Conservation (phyloP, 2,888 invertebrate genomes). For the Drosophila antonietae region DNA sequence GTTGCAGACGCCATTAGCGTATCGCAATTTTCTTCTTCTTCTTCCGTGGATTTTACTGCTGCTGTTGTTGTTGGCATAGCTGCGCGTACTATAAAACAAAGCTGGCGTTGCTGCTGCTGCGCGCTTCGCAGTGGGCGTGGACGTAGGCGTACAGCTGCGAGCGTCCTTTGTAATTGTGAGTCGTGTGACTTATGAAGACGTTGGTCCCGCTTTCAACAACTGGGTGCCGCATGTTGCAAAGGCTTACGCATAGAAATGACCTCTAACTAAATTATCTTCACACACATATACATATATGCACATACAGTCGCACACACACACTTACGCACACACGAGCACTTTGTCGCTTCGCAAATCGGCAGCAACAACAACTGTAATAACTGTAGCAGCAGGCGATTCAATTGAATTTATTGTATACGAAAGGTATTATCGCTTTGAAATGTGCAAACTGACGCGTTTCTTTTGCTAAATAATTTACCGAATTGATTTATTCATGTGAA, state of each 20-base stretch:
- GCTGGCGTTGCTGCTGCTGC: constrained; percentile 28
- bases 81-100: constrained; percentile 68
- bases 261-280: constrained; percentile 63
- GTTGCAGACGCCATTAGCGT: constrained; percentile 61
- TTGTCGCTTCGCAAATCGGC: constrained; percentile 54
- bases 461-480: constrained; percentile 23
- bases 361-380: constrained; percentile 42
- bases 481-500: constrained; percentile 24
- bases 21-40: constrained; percentile 62
- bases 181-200: constrained; percentile 30
- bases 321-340: constrained; percentile 38
- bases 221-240: constrained; percentile 71
- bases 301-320: constrained; percentile 18
- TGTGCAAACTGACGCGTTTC: constrained; percentile 47
- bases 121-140: constrained; percentile 43
- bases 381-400: constrained; percentile 1
- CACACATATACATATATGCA: constrained; percentile 27
- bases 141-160: constrained; percentile 50
- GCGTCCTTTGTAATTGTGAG: constrained; percentile 57
- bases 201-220: constrained; percentile 44
- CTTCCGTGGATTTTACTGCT: constrained; percentile 42
- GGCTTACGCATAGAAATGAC: constrained; percentile 65
- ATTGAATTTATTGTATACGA: constrained; percentile 10
- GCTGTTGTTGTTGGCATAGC: constrained; percentile 68
- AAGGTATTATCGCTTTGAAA: constrained; percentile 36